Evolutionary conservation across 1,140 invertebrate genomes (phyloP).

Genomic region (Acromyrmex charruanus): DNA sequence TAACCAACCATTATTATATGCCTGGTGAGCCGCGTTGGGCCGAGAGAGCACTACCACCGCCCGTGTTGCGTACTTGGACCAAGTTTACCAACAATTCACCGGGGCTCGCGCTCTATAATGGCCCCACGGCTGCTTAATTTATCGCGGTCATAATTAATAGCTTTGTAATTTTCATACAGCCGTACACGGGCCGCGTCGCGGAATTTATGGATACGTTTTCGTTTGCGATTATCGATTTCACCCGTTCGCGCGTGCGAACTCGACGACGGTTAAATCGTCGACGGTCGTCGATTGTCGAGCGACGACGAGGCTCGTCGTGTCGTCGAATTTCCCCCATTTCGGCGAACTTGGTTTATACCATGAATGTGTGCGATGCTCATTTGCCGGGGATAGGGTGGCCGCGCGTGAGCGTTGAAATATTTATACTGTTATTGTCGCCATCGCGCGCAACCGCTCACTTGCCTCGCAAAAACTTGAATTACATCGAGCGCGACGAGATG

Average conservation of each 20-base stretch:
- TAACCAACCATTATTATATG: slow-evolving; percentile 87
- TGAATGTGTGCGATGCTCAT: slow-evolving; percentile 11
- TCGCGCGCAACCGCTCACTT: neutral
- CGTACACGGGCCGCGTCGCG: slow-evolving; percentile 76
- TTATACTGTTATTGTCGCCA: slow-evolving; percentile 32
- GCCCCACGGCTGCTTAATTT: slow-evolving; percentile 86
- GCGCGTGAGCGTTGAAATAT: slow-evolving; percentile 46
- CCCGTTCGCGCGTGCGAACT: slow-evolving; percentile 32
- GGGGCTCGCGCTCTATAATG: slow-evolving; percentile 85
- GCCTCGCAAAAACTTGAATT: slow-evolving; percentile 25
- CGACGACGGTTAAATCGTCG: slow-evolving; percentile 66
- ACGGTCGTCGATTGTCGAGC: slow-evolving; percentile 61
- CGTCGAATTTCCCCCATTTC: slow-evolving; percentile 28
- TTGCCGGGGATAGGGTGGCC: neutral
- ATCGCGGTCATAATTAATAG: slow-evolving; percentile 87
- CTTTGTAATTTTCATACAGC: slow-evolving; percentile 87
- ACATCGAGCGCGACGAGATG: slow-evolving; percentile 2
- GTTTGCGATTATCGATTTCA: slow-evolving; percentile 80
- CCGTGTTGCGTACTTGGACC: slow-evolving; percentile 86
- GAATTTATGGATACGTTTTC: slow-evolving; percentile 82
- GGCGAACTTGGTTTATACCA: neutral
- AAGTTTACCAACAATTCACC: slow-evolving; percentile 87
- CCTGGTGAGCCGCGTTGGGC: slow-evolving; percentile 84
- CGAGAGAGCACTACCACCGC: slow-evolving; percentile 79
- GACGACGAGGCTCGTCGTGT: slow-evolving; percentile 20